These are phyloP conservation scores for Zaprionus capensis DNA, from an alignment of 1,140 invertebrate genomes.

Conservation along the genomic window DNA sequence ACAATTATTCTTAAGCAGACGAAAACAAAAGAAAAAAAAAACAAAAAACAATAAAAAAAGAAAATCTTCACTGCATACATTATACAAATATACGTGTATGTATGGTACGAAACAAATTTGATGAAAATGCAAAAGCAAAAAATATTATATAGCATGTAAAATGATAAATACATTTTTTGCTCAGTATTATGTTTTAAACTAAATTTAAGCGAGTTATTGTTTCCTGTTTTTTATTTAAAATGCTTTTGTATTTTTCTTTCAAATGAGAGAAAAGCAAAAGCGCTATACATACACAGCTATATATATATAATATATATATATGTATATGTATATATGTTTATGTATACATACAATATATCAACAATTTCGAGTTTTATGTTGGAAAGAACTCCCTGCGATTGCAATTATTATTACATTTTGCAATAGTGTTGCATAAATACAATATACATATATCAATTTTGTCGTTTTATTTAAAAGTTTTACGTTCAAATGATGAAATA, in stretches of 20 bases:
- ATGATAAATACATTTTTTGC: constrained; percentile 79
- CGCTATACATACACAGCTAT: constrained; percentile 8
- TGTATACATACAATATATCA: constrained; percentile 15
- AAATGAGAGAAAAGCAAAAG: constrained; percentile 23
- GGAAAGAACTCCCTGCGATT: constrained; percentile 27
- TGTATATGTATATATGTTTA: constrained; percentile 34
- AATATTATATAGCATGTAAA: constrained; percentile 64
- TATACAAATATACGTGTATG: constrained; percentile 6
- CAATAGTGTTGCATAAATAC: constrained; percentile 34
- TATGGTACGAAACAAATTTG: constrained; percentile 44
- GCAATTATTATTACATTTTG: constrained; percentile 43
- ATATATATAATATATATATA: constrained; percentile 21
- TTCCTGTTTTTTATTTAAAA: constrained; percentile 69
- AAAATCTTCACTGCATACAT: constrained; percentile 6
- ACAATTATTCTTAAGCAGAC: constrained; percentile 35
- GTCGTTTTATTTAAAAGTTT: constrained; percentile 70
- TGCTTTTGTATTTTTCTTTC: constrained; percentile 24
- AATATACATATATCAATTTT: constrained; percentile 53
- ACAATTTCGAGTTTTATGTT: constrained; percentile 33
- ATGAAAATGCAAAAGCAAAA: constrained; percentile 63
- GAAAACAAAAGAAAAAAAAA: constrained; percentile 27
- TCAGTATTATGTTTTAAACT: constrained; percentile 84
- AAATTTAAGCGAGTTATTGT: constrained; percentile 82
- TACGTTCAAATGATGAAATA: constrained; percentile 54
- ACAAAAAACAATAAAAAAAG: constrained; percentile 7